phyloP scores from a whole-genome alignment of 2,797 vertebrate genomes.

The Myripristis murdjan region DNA sequence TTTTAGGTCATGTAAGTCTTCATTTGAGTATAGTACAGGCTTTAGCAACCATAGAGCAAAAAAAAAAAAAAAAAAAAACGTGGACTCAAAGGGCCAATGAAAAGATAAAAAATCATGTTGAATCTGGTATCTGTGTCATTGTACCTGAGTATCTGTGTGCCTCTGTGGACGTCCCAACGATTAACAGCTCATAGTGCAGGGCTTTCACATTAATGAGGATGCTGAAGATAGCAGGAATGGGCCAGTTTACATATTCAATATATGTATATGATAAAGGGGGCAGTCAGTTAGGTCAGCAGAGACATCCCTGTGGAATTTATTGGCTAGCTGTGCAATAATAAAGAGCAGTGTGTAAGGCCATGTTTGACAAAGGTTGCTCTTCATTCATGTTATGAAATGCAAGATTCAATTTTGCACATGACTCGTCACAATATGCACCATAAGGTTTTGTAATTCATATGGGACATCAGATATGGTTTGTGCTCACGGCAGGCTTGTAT shows the following conservation, averaged over 20 bases:
- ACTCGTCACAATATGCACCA: conserved; percentile 40
- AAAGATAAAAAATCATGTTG: conserved; percentile 10
- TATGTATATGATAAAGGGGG: conserved; percentile 50
- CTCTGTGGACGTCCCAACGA: conserved; percentile 39
- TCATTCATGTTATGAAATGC: conserved; percentile 60
- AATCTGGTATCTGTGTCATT: conserved; percentile 11
- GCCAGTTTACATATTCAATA: conserved; percentile 62
- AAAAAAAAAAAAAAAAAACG: too few species aligned
- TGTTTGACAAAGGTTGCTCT: conserved; percentile 41
- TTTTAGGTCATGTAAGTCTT: conserved; percentile 20
- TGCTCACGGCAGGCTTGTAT: background rate
- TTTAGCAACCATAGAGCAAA: conserved; percentile 10
- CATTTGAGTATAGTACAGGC: background rate
- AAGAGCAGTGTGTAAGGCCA: conserved; percentile 36
- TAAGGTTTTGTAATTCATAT: conserved; percentile 51
- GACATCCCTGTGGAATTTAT: conserved; percentile 44
- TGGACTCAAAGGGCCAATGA: conserved; percentile 9
- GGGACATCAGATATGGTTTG: conserved; percentile 33
- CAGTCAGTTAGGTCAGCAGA: conserved; percentile 59
- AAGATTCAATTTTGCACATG: conserved; percentile 63
- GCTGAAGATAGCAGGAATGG: conserved; percentile 25
- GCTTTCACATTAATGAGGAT: conserved; percentile 43
- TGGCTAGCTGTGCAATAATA: conserved; percentile 51
- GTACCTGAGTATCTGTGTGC: conserved; percentile 17
- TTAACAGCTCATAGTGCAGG: conserved; percentile 25